These are phyloP conservation scores for Forbesichthys papilliferus DNA, from an alignment of 2,113 vertebrate genomes.

Conservation along the genomic window DNA sequence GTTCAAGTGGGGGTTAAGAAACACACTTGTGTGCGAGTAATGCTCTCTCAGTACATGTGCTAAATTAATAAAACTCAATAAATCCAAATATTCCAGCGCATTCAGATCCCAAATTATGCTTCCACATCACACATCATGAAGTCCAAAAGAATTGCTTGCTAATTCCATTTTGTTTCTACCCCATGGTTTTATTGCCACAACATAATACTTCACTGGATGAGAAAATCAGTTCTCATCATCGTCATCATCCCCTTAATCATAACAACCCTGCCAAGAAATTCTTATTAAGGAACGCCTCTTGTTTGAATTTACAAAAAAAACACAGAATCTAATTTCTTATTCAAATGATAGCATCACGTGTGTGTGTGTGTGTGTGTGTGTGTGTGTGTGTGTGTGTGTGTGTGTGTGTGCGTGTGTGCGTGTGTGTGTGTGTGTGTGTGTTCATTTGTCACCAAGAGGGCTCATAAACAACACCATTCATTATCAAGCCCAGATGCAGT, in stretches of 20 bases:
- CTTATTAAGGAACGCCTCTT: constrained; percentile 70
- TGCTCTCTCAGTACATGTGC: not conserved
- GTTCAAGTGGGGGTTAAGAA: constrained; percentile 9
- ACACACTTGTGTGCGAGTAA: constrained; percentile 21
- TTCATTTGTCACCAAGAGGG: constrained; percentile 95
- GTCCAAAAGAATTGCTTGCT: constrained; percentile 48
- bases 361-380: constrained; percentile 51
- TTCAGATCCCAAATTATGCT: constrained; percentile 36
- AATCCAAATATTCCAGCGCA: constrained; percentile 24
- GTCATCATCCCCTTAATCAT: constrained; percentile 12
- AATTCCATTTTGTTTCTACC: constrained; percentile 38
- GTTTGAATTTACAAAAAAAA: constrained; percentile 65
- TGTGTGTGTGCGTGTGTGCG: constrained; percentile 47
- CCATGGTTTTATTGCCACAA: constrained; percentile 35
- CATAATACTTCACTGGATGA: constrained; percentile 54
- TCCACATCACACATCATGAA: constrained; percentile 42
- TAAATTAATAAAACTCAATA: constrained; percentile 19
- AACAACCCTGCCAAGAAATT: constrained; percentile 52
- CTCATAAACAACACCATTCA: constrained; percentile 96
- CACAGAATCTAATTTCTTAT: constrained; percentile 87
- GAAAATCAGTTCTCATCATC: constrained; percentile 38
- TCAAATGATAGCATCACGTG: constrained; percentile 91
- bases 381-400: constrained; percentile 57
- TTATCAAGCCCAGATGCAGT: constrained; percentile 95
- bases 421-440: constrained; percentile 54